phyloP scores from a whole-genome alignment of 1,140 invertebrate genomes.

The Microplitis mediator region DNA sequence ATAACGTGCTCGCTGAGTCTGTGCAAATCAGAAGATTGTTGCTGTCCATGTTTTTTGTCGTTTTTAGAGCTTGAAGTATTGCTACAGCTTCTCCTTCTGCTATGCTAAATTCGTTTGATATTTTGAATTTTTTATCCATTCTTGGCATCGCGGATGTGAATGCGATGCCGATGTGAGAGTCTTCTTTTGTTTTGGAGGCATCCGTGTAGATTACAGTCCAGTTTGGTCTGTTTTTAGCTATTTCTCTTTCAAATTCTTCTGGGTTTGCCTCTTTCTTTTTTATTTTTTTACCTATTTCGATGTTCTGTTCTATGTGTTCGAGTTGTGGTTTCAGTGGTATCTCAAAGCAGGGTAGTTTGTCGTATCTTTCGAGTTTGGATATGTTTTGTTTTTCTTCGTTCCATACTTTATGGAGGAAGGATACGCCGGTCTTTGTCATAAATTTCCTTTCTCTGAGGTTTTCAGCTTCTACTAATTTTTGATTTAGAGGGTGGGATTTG shows the following conservation, averaged over 20 bases:
- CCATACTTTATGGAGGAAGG: slow-evolving; percentile 9
- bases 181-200: background rate
- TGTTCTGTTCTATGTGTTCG: background rate
- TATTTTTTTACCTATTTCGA: slow-evolving; percentile 10
- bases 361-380: background rate
- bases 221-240: background rate
- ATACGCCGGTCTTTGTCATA: background rate
- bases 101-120: background rate
- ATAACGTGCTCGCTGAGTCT: slow-evolving; percentile 6
- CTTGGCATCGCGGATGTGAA: background rate
- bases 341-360: slow-evolving; percentile 8
- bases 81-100: slow-evolving; percentile 2
- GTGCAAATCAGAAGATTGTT: background rate
- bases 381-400: background rate
- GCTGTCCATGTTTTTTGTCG: background rate
- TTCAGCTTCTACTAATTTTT: slow-evolving; percentile 14
- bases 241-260: background rate
- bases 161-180: background rate
- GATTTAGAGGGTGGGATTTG: slow-evolving; percentile 6
- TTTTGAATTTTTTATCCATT: background rate
- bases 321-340: slow-evolving; percentile 20
- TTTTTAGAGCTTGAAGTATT: background rate
- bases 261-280: background rate
- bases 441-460: slow-evolving; percentile 2
- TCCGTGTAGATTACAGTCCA: background rate